A percentile compares a stretch with the other conserved stretches of the same genome.
phyloP scores from a whole-genome alignment of 2,797 vertebrate genomes.

The Leontopithecus rosalia region DNA sequence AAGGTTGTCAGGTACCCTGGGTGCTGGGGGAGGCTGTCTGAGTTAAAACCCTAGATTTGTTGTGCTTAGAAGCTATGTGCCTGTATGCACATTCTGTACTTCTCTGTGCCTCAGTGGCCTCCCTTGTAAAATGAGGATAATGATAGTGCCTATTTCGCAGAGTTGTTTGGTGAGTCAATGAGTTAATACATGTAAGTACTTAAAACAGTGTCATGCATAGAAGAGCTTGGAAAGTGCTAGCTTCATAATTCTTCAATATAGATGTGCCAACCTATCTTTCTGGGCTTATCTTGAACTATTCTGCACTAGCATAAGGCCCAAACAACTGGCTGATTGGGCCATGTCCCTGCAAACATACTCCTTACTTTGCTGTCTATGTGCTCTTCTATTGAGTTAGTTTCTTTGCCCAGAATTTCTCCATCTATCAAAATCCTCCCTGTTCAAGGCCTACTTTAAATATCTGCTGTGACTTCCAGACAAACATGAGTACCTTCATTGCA shows the following conservation, averaged over 20 bases:
- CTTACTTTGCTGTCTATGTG: not conserved
- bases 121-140: not conserved
- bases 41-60: not conserved
- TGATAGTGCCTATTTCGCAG: not conserved
- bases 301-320: not conserved
- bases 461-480: not conserved
- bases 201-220: not conserved
- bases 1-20: not conserved
- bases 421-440: not conserved
- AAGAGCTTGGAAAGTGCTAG: not conserved
- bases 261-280: not conserved
- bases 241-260: not conserved
- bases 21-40: not conserved
- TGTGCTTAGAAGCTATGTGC: not conserved
- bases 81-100: not conserved
- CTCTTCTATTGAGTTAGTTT: not conserved
- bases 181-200: not conserved
- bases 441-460: not conserved
- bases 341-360: not conserved
- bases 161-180: not conserved
- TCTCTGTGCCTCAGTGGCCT: not conserved
- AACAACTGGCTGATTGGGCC: not conserved
- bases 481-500: not conserved
- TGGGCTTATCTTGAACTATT: not conserved
- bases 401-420: not conserved